These are phyloP conservation scores for Myiozetetes cayanensis DNA, from an alignment of 2,113 vertebrate genomes.

Conservation along the genomic window DNA sequence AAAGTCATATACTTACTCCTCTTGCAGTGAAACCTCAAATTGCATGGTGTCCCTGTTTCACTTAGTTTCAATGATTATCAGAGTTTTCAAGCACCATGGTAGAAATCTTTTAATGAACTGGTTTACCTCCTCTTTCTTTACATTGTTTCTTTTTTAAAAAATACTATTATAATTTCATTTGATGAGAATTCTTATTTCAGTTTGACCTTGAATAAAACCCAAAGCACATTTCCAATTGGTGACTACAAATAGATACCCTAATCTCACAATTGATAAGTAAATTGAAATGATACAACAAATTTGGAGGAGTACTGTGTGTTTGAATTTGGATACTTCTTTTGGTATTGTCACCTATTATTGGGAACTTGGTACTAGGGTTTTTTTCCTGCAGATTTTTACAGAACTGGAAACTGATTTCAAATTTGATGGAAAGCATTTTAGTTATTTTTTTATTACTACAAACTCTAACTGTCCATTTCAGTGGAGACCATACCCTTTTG, in stretches of 20 bases:
- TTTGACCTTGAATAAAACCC: neutral
- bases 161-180: neutral
- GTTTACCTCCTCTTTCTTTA: neutral
- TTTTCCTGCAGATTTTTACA: neutral
- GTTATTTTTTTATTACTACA: neutral
- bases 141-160: neutral
- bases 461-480: neutral
- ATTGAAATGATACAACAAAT: neutral
- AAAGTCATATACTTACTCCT: neutral
- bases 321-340: neutral
- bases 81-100: neutral
- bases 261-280: neutral
- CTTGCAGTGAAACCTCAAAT: neutral
- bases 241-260: neutral
- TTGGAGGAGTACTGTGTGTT: neutral
- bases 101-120: neutral
- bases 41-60: neutral
- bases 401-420: neutral
- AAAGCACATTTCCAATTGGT: neutral
- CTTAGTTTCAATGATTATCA: neutral
- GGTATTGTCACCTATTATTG: neutral
- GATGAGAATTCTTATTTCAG: neutral
- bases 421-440: neutral
- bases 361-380: neutral
- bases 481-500: fast-evolving